phyloP scores from a whole-genome alignment of 2,888 invertebrate species.

The Adelognathus sp. region DNA sequence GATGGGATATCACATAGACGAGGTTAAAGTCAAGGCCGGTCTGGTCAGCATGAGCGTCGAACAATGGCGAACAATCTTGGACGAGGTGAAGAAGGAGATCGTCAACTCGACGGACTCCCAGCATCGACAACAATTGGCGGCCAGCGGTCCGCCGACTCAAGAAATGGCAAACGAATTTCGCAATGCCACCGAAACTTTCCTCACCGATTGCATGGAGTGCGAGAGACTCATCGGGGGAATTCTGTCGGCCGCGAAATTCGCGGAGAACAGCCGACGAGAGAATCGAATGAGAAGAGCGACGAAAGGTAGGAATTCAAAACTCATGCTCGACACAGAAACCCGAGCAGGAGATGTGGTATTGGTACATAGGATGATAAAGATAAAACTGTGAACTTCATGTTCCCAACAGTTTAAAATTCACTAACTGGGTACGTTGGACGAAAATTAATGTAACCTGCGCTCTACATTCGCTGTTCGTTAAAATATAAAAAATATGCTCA shows the following conservation, averaged over 20 bases:
- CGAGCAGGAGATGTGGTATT: no score
- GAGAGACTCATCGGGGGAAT: neutral
- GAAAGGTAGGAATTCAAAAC: neutral
- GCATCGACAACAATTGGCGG: neutral
- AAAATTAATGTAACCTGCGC: no score
- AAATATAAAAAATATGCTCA: no score
- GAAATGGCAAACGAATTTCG: constrained; percentile 8
- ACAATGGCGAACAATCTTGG: neutral
- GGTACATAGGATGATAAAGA: no score
- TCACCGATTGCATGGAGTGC: neutral
- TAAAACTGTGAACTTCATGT: no score
- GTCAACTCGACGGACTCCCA: neutral
- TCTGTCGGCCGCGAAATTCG: neutral
- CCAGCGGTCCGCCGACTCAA: neutral
- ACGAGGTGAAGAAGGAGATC: neutral
- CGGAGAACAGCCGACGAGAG: no score
- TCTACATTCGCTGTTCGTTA: no score
- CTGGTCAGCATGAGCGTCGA: neutral
- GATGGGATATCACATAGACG: neutral
- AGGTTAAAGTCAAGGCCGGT: neutral
- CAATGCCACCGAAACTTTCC: neutral
- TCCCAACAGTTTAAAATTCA: no score
- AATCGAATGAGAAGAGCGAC: neutral
- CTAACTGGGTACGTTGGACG: no score
- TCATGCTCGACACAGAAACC: no score